Conservation (phyloP, 2,888 invertebrate genomes). For the Ochropleura leucogaster region DNA sequence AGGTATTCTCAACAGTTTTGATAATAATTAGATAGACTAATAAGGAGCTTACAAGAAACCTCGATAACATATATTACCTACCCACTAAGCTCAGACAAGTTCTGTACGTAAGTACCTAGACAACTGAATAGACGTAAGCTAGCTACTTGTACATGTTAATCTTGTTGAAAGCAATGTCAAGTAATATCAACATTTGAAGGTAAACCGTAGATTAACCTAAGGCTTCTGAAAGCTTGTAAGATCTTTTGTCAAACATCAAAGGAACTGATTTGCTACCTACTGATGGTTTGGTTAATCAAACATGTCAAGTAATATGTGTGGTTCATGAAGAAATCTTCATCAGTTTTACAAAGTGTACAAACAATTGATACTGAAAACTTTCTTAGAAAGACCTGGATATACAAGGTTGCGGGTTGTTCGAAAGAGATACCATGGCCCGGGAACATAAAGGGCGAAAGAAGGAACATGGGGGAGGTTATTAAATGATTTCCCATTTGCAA, state of each 20-base stretch:
- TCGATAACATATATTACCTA: constrained; percentile 10
- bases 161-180: constrained; percentile 6
- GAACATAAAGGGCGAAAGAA: no score
- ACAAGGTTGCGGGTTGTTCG: not conserved
- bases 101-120: not conserved
- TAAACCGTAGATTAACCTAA: not conserved
- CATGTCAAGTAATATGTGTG: not conserved
- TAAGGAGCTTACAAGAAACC: constrained; percentile 2
- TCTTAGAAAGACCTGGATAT: not conserved
- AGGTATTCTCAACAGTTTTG: not conserved
- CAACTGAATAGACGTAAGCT: not conserved
- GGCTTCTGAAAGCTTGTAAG: not conserved
- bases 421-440: no score
- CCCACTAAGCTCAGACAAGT: not conserved
- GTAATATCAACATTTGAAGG: not conserved
- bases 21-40: not conserved
- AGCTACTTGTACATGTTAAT: not conserved
- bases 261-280: not conserved
- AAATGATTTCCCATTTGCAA: no score
- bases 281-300: constrained; percentile 2
- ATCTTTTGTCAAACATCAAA: constrained; percentile 3
- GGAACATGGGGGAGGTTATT: no score
- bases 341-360: not conserved
- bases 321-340: not conserved
- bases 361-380: not conserved